Evolutionary conservation across 2,888 invertebrate species (phyloP).

Genomic region (Eutolmus rufibarbis): DNA sequence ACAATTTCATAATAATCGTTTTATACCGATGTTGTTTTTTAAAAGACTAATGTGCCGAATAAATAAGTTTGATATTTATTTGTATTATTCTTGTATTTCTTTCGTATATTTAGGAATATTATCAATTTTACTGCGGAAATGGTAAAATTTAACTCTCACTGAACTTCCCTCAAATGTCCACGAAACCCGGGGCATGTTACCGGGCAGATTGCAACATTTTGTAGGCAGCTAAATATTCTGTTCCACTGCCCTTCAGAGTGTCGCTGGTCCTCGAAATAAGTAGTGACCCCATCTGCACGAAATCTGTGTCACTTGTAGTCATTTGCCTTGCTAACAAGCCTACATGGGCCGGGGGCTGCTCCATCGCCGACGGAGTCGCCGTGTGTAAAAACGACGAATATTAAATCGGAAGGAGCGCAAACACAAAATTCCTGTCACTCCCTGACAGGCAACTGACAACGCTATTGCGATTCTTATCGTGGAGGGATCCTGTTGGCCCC

Average conservation of each 20-base stretch:
- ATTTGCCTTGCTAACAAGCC: not conserved
- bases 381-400: not conserved
- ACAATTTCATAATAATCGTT: no score
- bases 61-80: no score
- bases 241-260: not conserved
- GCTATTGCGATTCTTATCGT: not conserved
- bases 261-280: not conserved
- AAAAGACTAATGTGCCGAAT: no score
- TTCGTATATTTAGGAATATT: not conserved
- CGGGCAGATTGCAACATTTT: not conserved
- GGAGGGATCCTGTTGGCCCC: not conserved
- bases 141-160: no score
- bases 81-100: not conserved
- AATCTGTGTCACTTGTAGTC: not conserved
- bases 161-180: not conserved
- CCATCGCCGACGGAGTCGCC: not conserved
- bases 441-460: constrained; percentile 17
- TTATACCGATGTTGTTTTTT: no score
- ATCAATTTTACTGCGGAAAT: no score
- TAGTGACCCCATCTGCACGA: not conserved
- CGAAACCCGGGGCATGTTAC: not conserved
- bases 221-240: not conserved
- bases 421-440: constrained; percentile 16
- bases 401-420: not conserved
- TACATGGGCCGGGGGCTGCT: not conserved